Conservation (phyloP, 64 coral and sea anemone genomes). For the Cladopsammia gracilis region DNA sequence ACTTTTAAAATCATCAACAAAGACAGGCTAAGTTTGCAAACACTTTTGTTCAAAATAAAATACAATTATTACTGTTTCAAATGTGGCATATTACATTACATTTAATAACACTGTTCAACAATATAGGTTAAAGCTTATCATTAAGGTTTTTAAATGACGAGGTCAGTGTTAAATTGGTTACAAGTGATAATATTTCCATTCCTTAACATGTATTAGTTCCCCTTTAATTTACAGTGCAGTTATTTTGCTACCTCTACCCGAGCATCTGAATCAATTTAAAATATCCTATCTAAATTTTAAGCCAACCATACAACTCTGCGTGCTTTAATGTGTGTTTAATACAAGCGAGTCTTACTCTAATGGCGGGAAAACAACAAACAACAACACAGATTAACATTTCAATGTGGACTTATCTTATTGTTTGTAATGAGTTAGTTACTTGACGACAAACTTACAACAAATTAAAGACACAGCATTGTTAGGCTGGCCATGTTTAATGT, state of each 20-base stretch:
- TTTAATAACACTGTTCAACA: background rate
- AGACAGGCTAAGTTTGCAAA: background rate
- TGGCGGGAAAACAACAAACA: too few species aligned
- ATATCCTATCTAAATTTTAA: background rate
- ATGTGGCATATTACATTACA: conserved; percentile 21
- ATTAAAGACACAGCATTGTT: conserved; percentile 45
- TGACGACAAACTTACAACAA: background rate
- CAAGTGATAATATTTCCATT: conserved; percentile 2
- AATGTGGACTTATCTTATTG: background rate
- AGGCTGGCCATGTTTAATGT: conserved; percentile 37
- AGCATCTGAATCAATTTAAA: background rate
- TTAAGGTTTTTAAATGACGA: background rate
- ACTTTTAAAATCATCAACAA: too few species aligned
- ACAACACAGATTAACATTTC: background rate
- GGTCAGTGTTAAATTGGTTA: conserved; percentile 38
- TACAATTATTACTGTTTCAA: background rate
- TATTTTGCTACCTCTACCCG: background rate
- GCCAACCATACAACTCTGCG: conserved; percentile 25
- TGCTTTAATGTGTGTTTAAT: background rate
- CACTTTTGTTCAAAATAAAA: background rate
- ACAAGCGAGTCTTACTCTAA: background rate
- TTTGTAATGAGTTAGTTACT: background rate
- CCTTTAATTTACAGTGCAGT: conserved; percentile 48
- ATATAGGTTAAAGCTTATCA: background rate
- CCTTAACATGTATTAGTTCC: background rate